Percentiles rank a stretch among this genome's conserved stretches.
phyloP scores from a whole-genome alignment of 1,140 invertebrate genomes.

The Hylaeus anthracinus region DNA sequence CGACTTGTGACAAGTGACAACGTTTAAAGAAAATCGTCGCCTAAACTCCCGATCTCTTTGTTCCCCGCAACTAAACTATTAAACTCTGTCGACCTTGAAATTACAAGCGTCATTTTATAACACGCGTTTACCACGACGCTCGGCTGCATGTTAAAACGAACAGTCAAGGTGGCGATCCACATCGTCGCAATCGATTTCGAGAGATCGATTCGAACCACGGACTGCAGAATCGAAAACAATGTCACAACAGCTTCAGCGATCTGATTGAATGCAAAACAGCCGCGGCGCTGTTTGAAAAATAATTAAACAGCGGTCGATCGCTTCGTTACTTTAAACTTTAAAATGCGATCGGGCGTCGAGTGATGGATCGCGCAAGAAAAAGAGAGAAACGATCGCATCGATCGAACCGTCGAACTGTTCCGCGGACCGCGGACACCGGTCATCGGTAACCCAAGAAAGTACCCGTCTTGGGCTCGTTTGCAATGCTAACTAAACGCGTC shows the following conservation, averaged over 20 bases:
- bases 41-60: too few relatives aligned
- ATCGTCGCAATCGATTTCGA: neutral
- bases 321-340: slow-evolving; percentile 20
- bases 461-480: slow-evolving; percentile 29
- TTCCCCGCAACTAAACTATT: too few relatives aligned
- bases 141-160: too few relatives aligned
- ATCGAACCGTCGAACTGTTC: slow-evolving; percentile 4
- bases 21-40: neutral
- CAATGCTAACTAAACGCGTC: slow-evolving; percentile 27
- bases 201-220: too few relatives aligned
- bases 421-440: neutral
- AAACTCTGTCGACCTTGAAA: too few relatives aligned
- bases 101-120: too few relatives aligned
- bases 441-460: slow-evolving; percentile 32
- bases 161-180: neutral
- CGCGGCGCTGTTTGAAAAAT: neutral
- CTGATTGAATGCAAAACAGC: slow-evolving; percentile 32
- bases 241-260: slow-evolving; percentile 12
- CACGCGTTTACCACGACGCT: too few relatives aligned
- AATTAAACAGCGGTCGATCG: slow-evolving; percentile 1
- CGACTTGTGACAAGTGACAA: too few relatives aligned
- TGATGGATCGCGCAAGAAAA: slow-evolving; percentile 29
- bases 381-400: neutral
- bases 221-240: slow-evolving; percentile 19
- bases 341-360: neutral